phyloP scores from a whole-genome alignment of 2,888 invertebrate genomes.

The Latrodectus hesperus region DNA sequence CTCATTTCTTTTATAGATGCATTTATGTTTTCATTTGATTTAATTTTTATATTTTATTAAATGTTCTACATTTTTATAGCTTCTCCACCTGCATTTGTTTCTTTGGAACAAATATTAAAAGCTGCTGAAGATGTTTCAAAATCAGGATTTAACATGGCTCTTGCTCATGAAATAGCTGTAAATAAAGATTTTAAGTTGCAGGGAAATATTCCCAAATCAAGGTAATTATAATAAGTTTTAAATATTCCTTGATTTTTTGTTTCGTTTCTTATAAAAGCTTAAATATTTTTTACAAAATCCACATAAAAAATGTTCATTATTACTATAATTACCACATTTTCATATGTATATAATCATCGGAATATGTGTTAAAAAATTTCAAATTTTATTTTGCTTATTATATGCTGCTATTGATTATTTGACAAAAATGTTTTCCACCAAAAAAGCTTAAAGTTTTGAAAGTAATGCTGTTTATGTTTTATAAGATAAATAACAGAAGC shows the following conservation, averaged over 20 bases:
- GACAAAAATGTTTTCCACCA: too few relatives aligned
- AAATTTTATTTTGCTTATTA: too few relatives aligned
- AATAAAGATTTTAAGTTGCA: slow-evolving; percentile 92
- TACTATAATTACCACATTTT: too few relatives aligned
- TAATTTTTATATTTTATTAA: slow-evolving; percentile 9
- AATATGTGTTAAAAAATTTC: too few relatives aligned
- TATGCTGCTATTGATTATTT: too few relatives aligned
- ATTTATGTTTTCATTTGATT: background rate
- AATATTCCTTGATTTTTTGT: background rate
- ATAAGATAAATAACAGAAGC: too few relatives aligned
- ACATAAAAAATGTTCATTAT: too few relatives aligned
- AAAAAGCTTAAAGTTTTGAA: too few relatives aligned
- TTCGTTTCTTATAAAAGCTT: background rate
- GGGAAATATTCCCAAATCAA: slow-evolving; percentile 85
- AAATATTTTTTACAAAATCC: too few relatives aligned
- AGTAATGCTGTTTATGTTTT: too few relatives aligned
- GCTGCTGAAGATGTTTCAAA: slow-evolving; percentile 87
- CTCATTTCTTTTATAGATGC: too few relatives aligned
- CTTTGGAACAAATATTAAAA: slow-evolving; percentile 89
- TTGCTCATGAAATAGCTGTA: slow-evolving; percentile 97
- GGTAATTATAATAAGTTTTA: slow-evolving; percentile 76
- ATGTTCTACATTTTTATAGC: slow-evolving; percentile 77
- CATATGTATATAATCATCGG: too few relatives aligned
- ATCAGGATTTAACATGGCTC: slow-evolving; percentile 84
- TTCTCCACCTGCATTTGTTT: slow-evolving; percentile 89